Conservation (phyloP, 2,797 vertebrate genomes). For the Propithecus deckenii region DNA sequence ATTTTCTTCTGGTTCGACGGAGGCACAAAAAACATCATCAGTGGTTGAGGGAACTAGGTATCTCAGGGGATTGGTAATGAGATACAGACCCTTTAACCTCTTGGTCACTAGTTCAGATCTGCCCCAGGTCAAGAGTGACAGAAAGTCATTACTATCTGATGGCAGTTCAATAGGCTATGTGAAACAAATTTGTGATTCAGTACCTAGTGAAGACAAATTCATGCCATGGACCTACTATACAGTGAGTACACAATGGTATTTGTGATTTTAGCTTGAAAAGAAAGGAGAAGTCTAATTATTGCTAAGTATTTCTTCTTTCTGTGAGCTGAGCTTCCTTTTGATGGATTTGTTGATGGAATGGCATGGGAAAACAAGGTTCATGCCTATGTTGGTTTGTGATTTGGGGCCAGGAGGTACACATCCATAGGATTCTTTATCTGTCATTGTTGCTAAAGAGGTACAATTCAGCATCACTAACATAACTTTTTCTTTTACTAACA, state of each 20-base stretch:
- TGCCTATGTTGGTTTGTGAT: not conserved
- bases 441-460: not conserved
- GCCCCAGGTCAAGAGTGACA: slow-evolving; percentile 64
- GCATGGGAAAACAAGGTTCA: not conserved
- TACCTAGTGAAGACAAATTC: not conserved
- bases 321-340: not conserved
- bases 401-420: not conserved
- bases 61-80: slow-evolving; percentile 58
- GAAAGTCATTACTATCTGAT: slow-evolving; percentile 60
- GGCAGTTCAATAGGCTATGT: slow-evolving; percentile 45
- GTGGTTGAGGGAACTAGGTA: not conserved
- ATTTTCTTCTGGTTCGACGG: not conserved
- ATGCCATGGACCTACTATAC: not conserved
- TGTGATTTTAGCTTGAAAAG: not conserved
- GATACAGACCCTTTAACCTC: slow-evolving; percentile 64
- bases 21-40: slow-evolving; percentile 14
- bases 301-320: not conserved
- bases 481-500: not conserved
- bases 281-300: not conserved
- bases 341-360: not conserved
- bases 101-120: slow-evolving; percentile 62
- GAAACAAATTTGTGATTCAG: slow-evolving; percentile 45
- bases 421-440: not conserved
- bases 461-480: not conserved
- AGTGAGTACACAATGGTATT: not conserved